Percentiles rank a stretch among this genome's conserved stretches.
These are phyloP conservation scores for Chelmon rostratus DNA, from an alignment of 2,797 vertebrate species.

Conservation along the genomic window DNA sequence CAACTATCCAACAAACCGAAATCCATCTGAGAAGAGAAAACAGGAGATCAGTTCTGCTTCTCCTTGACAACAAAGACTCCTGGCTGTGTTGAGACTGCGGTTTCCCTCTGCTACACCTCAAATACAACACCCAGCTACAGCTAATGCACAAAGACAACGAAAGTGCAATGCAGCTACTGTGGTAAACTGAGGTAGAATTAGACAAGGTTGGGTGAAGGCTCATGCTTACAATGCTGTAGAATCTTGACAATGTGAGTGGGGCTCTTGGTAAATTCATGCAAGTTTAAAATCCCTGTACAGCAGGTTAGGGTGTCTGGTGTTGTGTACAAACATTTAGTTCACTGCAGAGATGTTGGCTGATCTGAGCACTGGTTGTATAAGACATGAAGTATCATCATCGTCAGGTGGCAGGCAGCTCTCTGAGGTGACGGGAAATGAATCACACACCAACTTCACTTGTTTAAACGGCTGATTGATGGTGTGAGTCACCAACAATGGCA, in stretches of 20 bases:
- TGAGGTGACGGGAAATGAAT: conserved; percentile 38
- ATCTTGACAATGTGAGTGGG: neutral
- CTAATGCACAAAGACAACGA: neutral
- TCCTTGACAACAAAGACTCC: neutral
- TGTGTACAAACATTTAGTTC: neutral
- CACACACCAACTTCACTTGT: conserved; percentile 31
- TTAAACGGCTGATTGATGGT: conserved; percentile 54
- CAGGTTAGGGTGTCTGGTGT: neutral
- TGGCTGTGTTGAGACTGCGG: neutral
- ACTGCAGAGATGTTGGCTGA: conserved; percentile 15
- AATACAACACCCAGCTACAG: too few relatives aligned
- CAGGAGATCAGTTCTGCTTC: neutral
- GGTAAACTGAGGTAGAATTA: neutral
- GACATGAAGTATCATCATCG: conserved; percentile 14
- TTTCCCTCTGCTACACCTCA: neutral
- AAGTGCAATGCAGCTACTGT: neutral
- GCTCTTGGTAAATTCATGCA: neutral
- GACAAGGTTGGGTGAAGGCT: neutral
- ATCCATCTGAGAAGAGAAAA: neutral
- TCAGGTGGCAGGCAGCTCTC: conserved; percentile 6
- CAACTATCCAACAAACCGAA: neutral
- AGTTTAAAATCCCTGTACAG: neutral
- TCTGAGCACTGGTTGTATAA: neutral
- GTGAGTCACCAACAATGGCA: conserved; percentile 33
- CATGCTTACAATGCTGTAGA: neutral